A percentile compares a stretch with the other conserved stretches of the same genome.
phyloP scores from a whole-genome alignment of 2,888 invertebrate genomes.

The Trichacis sp. region DNA sequence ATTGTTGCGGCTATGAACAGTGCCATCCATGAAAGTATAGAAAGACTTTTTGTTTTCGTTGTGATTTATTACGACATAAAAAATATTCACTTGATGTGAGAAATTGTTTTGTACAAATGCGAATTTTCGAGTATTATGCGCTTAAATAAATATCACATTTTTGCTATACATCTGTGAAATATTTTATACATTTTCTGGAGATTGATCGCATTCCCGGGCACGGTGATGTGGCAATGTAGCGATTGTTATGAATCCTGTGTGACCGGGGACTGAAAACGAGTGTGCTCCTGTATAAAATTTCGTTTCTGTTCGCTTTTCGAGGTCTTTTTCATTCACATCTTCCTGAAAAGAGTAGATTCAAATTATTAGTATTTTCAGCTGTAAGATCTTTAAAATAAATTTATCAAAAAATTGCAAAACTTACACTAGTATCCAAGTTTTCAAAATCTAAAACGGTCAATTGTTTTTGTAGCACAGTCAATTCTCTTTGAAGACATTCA shows the following conservation, averaged over 20 bases:
- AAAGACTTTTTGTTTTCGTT: no score
- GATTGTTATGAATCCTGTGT: slow-evolving; percentile 96
- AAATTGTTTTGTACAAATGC: not conserved
- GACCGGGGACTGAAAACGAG: slow-evolving; percentile 84
- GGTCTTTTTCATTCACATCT: slow-evolving; percentile 48
- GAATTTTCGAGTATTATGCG: not conserved
- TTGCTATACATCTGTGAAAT: slow-evolving; percentile 18
- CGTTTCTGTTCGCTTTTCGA: slow-evolving; percentile 66
- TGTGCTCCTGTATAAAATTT: slow-evolving; percentile 79
- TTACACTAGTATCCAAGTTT: not conserved
- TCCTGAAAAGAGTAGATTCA: no score
- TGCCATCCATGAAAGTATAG: no score
- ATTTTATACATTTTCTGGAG: no score
- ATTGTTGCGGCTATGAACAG: no score
- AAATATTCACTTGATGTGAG: not conserved
- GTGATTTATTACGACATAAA: no score
- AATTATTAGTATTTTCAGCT: no score
- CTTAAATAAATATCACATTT: slow-evolving; percentile 4
- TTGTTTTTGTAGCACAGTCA: slow-evolving; percentile 77
- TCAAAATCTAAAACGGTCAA: slow-evolving; percentile 70
- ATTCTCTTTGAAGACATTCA: slow-evolving; percentile 87
- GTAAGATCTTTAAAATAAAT: slow-evolving; percentile 49
- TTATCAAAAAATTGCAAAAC: not conserved
- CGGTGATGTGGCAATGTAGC: slow-evolving; percentile 89
- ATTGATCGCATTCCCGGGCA: no score